Evolutionary conservation across 2,888 invertebrate species (phyloP).

Genomic region (Morinoia aosen): DNA sequence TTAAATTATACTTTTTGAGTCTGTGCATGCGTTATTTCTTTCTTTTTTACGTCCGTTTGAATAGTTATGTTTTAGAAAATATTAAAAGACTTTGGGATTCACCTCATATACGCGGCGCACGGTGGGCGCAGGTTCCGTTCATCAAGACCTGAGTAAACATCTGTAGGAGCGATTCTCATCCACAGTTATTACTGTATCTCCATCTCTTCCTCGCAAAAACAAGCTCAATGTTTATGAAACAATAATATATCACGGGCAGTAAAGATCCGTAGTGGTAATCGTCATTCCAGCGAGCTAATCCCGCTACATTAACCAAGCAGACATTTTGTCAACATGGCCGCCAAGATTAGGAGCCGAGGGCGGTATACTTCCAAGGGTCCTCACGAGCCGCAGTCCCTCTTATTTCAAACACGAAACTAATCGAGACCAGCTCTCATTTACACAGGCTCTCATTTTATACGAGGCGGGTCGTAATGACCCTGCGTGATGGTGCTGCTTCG

Average conservation of each 20-base stretch:
- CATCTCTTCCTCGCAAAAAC: constrained; percentile 6
- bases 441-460: constrained; percentile 47
- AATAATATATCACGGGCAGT: background rate
- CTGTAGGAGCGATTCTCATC: background rate
- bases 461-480: constrained; percentile 18
- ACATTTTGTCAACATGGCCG: constrained; percentile 50
- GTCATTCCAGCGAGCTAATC: constrained; percentile 48
- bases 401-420: constrained; percentile 53
- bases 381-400: constrained; percentile 25
- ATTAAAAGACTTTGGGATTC: background rate
- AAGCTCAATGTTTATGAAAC: constrained; percentile 32
- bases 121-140: background rate
- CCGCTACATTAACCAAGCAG: constrained; percentile 48
- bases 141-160: constrained; percentile 9
- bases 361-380: constrained; percentile 31
- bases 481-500: background rate
- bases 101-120: background rate
- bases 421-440: constrained; percentile 42
- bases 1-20: background rate
- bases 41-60: background rate
- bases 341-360: constrained; percentile 43
- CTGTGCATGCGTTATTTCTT: background rate
- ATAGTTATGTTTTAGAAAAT: background rate
- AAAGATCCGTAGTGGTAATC: constrained; percentile 34
- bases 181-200: background rate